Conservation (phyloP, 2,888 invertebrate species). For the Brassicogethes aeneus region DNA sequence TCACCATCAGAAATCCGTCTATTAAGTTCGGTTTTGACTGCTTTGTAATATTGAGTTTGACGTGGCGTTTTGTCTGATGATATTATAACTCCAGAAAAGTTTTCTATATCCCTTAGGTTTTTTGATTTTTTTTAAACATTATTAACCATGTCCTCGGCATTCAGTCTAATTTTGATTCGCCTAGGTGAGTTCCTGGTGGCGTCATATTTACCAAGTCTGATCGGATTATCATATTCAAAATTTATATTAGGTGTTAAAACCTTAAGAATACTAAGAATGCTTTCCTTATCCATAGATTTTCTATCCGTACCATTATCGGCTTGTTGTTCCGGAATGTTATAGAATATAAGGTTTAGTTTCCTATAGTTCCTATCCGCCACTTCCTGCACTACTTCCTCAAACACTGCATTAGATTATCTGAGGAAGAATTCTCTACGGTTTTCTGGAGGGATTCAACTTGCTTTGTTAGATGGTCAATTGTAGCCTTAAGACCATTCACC, state of each 20-base stretch:
- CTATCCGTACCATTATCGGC: neutral
- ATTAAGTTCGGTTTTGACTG: neutral
- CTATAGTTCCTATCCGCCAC: neutral
- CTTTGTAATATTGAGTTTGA: neutral
- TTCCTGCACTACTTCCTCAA: neutral
- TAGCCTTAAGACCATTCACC: no score
- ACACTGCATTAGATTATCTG: no score
- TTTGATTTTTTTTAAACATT: neutral
- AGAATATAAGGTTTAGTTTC: neutral
- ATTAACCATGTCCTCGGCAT: neutral
- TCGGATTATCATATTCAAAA: neutral
- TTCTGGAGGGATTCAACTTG: no score
- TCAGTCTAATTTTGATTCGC: neutral
- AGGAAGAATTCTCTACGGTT: no score
- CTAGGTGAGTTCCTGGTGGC: neutral
- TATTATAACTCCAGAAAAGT: neutral
- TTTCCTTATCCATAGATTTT: neutral
- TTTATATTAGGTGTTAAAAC: neutral
- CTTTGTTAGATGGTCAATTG: no score
- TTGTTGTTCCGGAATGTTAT: neutral
- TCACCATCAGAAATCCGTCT: neutral
- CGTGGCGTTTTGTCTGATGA: no score
- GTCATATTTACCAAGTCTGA: neutral
- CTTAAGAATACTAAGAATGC: neutral
- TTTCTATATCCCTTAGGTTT: neutral